Evolutionary conservation across 1,140 invertebrate genomes (phyloP), one percentile per base, ranked within the genome.

Genomic region (Thaumetopoea pityocampa): DNA sequence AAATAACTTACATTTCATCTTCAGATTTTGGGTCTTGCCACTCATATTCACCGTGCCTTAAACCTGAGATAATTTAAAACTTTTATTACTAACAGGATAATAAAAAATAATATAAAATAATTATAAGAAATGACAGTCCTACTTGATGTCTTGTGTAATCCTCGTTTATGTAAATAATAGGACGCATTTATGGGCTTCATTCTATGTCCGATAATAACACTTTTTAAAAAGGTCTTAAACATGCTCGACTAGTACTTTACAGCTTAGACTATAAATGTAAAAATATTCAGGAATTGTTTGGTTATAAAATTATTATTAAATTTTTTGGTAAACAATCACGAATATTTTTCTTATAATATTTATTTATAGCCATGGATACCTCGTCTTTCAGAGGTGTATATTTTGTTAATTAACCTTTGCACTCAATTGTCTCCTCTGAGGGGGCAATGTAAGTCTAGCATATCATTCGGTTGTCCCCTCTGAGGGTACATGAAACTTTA

Each of bases 11-110:
- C 94, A 98, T 87, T 89, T 98, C 96, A 67, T 94, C 93, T 58
- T 95, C 92, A 6, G 91, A 92, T 86, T 97, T 96, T 12, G 97
- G 95, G 86, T 98, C 96, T 84, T 96, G 88, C 91, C 91, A 94
- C 88, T 98, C 96, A 78, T 93, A 97, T 85, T 97, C 94, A 29
- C 94, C 96, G 74, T 94, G 92, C 51, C 85, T 87, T 46, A 77
- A 78, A 62, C 30, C 87, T 86, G 48, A 40, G 68, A n/a, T n/a
- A 70, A 37, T 29, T 43, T 44, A 51, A 38, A 51, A 36, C 20
- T 23, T 45, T 30, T 51, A 26, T 11, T 20, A 36, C 33, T 28
- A 43, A 29, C 30, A 35, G 32, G 44, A n/a, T 1, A 28, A n/a
- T 18, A 20, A 43, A 29, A 26, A 36, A 16, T 40, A 42, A 44